These are phyloP conservation scores for Rhabdomys pumilio DNA, from an alignment of 2,797 vertebrate genomes.

Conservation along the genomic window DNA sequence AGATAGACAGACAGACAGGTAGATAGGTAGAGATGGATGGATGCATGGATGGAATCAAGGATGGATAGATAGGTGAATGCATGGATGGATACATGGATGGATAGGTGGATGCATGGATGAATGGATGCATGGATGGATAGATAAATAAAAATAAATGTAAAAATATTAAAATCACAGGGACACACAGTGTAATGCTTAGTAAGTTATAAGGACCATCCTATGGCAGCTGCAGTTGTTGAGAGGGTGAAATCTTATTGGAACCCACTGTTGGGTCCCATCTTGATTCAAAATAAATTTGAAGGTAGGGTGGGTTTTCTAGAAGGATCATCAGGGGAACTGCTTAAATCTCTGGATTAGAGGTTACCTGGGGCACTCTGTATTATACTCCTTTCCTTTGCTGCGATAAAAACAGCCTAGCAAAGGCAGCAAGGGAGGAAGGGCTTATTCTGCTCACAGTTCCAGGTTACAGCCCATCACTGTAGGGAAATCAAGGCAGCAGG, in stretches of 20 bases:
- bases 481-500: background rate
- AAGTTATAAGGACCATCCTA: fast-evolving
- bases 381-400: background rate
- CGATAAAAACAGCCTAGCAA: background rate
- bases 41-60: no score
- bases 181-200: fast-evolving
- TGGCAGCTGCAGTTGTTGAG: fast-evolving
- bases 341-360: background rate
- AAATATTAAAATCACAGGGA: background rate
- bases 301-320: background rate
- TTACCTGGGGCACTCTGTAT: background rate
- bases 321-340: background rate
- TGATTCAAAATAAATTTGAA: background rate
- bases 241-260: background rate
- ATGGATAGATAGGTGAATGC: no score
- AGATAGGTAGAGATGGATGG: no score
- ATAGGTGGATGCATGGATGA: fast-evolving
- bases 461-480: background rate
- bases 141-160: background rate
- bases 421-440: background rate
- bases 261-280: background rate
- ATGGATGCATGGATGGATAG: background rate
- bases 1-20: no score
- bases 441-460: background rate
- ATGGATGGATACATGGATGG: no score